Conservation (phyloP, 2,113 vertebrate species). For the Saguinus imperator region DNA sequence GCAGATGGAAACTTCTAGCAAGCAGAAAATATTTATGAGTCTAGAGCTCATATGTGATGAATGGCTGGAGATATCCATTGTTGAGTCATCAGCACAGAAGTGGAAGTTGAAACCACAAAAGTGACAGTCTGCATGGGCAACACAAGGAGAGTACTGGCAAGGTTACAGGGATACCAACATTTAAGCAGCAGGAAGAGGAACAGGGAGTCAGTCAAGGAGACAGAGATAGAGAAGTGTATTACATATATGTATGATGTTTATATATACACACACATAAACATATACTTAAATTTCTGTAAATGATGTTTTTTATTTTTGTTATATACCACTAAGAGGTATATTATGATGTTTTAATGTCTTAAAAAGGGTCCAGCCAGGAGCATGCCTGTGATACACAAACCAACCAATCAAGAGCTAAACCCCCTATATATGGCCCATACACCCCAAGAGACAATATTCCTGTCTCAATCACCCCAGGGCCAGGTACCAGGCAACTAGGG, state of each 20-base stretch:
- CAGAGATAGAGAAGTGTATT: background rate
- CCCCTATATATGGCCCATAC: background rate
- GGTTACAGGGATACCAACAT: background rate
- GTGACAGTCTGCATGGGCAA: background rate
- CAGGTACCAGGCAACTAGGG: background rate
- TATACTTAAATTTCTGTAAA: background rate
- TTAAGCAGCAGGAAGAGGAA: background rate
- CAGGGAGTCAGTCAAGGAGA: background rate
- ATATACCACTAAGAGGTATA: background rate
- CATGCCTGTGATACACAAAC: background rate
- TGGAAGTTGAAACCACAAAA: background rate
- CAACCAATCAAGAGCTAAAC: background rate
- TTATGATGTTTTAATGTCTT: background rate
- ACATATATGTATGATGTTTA: background rate
- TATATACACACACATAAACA: background rate
- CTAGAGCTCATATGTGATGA: background rate
- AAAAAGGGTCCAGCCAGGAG: background rate
- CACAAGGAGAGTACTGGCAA: background rate
- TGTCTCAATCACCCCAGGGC: background rate
- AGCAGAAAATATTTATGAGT: background rate
- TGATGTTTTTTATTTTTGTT: no score
- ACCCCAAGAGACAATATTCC: background rate
- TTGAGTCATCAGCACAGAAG: background rate
- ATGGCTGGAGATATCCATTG: background rate
- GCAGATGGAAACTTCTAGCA: background rate